Evolutionary conservation across 2,797 vertebrate genomes (phyloP), one percentile per base, ranked within the genome.

Genomic region (Gadopsis marmoratus): DNA sequence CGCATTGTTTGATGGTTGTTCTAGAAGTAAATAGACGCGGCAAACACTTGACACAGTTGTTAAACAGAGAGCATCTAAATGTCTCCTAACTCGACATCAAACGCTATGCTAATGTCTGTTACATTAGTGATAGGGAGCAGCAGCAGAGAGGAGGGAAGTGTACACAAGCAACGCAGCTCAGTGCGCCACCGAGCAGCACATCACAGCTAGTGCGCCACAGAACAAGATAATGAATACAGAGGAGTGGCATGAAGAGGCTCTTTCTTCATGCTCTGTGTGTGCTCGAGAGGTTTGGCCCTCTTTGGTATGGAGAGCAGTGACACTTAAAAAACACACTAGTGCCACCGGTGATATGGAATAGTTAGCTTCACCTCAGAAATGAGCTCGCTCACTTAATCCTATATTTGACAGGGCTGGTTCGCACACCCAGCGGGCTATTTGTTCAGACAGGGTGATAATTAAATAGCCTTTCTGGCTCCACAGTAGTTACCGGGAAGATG

Each of bases 21-120:
- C 76, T 81, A 91, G 90, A 93, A 94, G 93, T 95, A 94, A 95
- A 94, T 94, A 94, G 92, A 94, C 77, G 83, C 71, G 13, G 88
- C 88, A 92, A 93, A 95, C 93, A 93, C 93, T 95, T 93, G 93
- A 95, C 94, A 95, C 93, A 94, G 92, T 93, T 94, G 94, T 95
- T 94, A 92, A 94, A 93, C 93, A 91, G 81, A 88, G 92, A 93
- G 91, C 86, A 73, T 91, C 87, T 93, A 93, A 95, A 95, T 90
- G 93, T 94, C 92, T 94, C 92, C 90, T 93, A 95, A 95, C 94
- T 92, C 88, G 37, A 95, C 94, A 96, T 95, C 94, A 95, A 96
- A 95, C 91, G 70, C 89, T 94, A 95, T 95, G 95, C 92, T 94
- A 95, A 96, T 95, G 89, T 91, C 85, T 89, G 93, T 68, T 94